These are phyloP conservation scores for Schizotus pectinicornis DNA, from an alignment of 2,888 invertebrate species.

Conservation along the genomic window DNA sequence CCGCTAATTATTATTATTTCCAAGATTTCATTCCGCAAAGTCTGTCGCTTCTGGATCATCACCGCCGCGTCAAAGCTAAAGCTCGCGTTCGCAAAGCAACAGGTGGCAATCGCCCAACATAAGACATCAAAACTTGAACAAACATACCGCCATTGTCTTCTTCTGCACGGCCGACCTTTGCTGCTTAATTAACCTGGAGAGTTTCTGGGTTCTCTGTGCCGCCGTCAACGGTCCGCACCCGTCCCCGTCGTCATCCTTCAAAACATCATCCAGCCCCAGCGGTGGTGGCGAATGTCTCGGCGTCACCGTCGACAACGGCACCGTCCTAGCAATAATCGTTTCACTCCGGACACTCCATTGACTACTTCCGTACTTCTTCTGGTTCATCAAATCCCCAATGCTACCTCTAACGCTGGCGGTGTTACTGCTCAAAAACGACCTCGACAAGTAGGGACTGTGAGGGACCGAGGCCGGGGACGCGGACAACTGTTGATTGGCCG, in stretches of 20 bases:
- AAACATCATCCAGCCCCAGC: slow-evolving; percentile 23
- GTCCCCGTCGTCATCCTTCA: slow-evolving; percentile 50
- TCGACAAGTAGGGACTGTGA: slow-evolving; percentile 62
- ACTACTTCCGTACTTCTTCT: slow-evolving; percentile 73
- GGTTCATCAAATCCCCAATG: slow-evolving; percentile 81
- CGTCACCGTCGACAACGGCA: slow-evolving; percentile 76
- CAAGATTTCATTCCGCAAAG: too few species aligned
- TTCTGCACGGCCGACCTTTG: slow-evolving; percentile 58
- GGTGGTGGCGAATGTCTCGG: slow-evolving; percentile 63
- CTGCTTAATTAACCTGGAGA: slow-evolving; percentile 71
- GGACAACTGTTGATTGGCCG: slow-evolving; percentile 55
- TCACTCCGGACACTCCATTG: slow-evolving; percentile 76
- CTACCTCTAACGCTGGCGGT: slow-evolving; percentile 47
- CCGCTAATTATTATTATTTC: too few species aligned
- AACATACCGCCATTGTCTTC: slow-evolving; percentile 27
- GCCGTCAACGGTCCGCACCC: slow-evolving; percentile 67
- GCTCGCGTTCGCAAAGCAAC: too few species aligned
- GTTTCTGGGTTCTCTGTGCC: slow-evolving; percentile 71
- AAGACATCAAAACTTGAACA: slow-evolving; percentile 5
- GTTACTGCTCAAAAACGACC: slow-evolving; percentile 56
- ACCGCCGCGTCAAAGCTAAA: too few species aligned
- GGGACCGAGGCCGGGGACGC: slow-evolving; percentile 60
- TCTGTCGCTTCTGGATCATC: too few species aligned
- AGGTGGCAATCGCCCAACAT: too few species aligned
- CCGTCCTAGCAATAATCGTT: slow-evolving; percentile 72